Evolutionary conservation across 2,797 vertebrate species (phyloP).

Genomic region (Gadopsis marmoratus): DNA sequence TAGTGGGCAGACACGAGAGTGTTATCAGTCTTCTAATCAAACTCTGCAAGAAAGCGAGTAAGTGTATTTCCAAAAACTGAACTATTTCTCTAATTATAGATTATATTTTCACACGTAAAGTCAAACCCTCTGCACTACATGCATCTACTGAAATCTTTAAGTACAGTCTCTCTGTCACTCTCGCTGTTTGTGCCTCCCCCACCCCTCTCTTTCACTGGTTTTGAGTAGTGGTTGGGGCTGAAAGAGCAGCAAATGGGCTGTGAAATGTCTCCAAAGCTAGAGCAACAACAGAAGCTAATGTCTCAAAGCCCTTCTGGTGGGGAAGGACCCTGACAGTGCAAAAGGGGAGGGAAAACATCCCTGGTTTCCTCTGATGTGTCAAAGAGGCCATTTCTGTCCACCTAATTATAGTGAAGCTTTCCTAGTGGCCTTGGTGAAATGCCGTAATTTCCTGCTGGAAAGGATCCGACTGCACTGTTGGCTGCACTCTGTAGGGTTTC

Average conservation of each 20-base stretch:
- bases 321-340: slow-evolving; percentile 61
- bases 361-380: slow-evolving; percentile 66
- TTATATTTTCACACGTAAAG: neutral
- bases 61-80: neutral
- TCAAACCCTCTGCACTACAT: slow-evolving; percentile 2
- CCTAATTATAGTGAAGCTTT: slow-evolving; percentile 72
- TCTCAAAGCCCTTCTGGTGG: slow-evolving; percentile 63
- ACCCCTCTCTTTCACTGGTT: slow-evolving; percentile 46
- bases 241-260: slow-evolving; percentile 81
- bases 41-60: neutral
- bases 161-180: neutral
- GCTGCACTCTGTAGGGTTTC: slow-evolving; percentile 54
- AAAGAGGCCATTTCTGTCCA: slow-evolving; percentile 75
- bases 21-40: neutral
- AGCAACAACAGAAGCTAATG: slow-evolving; percentile 77
- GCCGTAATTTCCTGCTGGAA: slow-evolving; percentile 64
- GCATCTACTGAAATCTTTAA: slow-evolving; percentile 20
- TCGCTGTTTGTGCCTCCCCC: neutral
- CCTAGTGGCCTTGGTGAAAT: slow-evolving; percentile 59
- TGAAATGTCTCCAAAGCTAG: slow-evolving; percentile 73
- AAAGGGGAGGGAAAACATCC: slow-evolving; percentile 21
- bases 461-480: slow-evolving; percentile 45
- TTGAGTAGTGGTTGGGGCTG: slow-evolving; percentile 68
- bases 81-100: neutral
- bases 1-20: neutral